These are phyloP conservation scores for Amblyraja radiata DNA, from an alignment of 2,797 vertebrate species.

Conservation along the genomic window DNA sequence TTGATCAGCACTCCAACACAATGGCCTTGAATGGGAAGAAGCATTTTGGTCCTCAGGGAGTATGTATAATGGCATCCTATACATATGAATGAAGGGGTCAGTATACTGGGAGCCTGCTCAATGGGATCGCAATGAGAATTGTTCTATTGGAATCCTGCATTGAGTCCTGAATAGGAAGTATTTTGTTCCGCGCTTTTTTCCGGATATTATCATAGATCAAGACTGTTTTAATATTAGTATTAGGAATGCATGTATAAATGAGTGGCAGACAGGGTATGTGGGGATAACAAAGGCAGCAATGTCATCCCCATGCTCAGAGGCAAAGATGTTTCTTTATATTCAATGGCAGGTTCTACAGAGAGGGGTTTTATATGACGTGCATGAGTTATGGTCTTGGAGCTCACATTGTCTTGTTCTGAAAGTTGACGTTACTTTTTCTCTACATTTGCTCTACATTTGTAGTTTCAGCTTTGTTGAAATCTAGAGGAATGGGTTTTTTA, in stretches of 20 bases:
- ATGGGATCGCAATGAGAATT: neutral
- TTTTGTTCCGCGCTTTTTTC: slow-evolving; percentile 3
- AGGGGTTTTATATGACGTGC: neutral
- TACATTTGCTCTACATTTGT: neutral
- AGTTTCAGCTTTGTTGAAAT: neutral
- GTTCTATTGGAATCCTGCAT: slow-evolving; percentile 8
- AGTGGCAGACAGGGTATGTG: neutral
- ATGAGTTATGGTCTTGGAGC: neutral
- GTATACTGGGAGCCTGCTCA: neutral
- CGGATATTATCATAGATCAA: neutral
- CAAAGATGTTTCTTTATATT: slow-evolving; percentile 13
- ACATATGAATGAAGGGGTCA: slow-evolving; percentile 26
- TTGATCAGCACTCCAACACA: slow-evolving; percentile 12
- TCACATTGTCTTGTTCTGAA: neutral
- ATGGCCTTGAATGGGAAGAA: slow-evolving; percentile 23
- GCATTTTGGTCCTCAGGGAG: slow-evolving; percentile 3
- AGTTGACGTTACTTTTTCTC: neutral
- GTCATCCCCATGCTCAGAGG: neutral
- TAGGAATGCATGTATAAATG: slow-evolving; percentile 21
- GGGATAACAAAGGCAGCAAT: neutral
- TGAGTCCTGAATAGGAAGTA: slow-evolving; percentile 14
- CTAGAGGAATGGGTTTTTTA: neutral
- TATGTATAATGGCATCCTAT: slow-evolving; percentile 29
- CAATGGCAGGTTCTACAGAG: neutral
- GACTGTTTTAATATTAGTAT: slow-evolving; percentile 21